phyloP scores from a whole-genome alignment of 2,797 vertebrate genomes.

The Loris lydekkerianus region DNA sequence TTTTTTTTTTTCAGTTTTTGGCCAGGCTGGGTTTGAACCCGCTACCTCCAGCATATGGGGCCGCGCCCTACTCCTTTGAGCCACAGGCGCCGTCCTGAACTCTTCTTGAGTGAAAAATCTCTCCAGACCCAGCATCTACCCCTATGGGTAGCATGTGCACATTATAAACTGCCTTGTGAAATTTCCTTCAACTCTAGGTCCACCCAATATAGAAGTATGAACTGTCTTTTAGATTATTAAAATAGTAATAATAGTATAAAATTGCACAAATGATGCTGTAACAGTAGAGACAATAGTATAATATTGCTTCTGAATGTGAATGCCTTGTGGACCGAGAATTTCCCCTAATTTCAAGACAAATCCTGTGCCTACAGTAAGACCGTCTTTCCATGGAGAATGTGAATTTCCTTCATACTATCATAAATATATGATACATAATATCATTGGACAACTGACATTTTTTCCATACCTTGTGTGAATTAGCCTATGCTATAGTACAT shows the following conservation, averaged over 20 bases:
- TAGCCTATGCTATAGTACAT: background rate
- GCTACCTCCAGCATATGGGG: too few relatives aligned
- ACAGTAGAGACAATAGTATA: background rate
- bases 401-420: background rate
- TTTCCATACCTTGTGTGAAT: background rate
- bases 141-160: background rate
- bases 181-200: background rate
- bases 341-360: background rate
- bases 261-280: background rate
- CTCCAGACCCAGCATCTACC: background rate
- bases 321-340: background rate
- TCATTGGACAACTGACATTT: background rate
- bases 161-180: background rate
- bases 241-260: background rate
- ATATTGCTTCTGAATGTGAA: conserved; percentile 31
- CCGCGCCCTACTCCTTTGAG: too few relatives aligned
- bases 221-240: background rate
- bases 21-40: too few relatives aligned
- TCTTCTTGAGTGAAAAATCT: background rate
- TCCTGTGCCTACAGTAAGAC: background rate
- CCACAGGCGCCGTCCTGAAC: too few relatives aligned
- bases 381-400: background rate
- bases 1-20: too few relatives aligned
- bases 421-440: too few relatives aligned
- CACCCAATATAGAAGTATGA: background rate